Evolutionary conservation across 2,888 invertebrate species (phyloP).

Genomic region (Xestia sexstrigata): DNA sequence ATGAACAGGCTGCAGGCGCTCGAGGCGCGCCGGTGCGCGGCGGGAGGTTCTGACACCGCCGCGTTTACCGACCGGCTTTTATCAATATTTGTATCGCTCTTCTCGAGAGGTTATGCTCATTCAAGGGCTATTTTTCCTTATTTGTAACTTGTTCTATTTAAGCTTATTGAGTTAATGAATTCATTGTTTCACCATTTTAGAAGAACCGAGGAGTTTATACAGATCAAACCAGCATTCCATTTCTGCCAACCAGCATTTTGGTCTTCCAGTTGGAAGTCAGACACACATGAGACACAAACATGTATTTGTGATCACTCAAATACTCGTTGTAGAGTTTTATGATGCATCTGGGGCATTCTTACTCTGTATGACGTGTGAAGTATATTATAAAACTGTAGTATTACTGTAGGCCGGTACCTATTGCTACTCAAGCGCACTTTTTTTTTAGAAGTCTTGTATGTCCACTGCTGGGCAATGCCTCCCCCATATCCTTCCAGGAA

Average conservation of each 20-base stretch:
- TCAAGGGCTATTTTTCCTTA: neutral
- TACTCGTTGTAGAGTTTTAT: too few relatives aligned
- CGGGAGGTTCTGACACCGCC: constrained; percentile 71
- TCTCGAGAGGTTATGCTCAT: constrained; percentile 15
- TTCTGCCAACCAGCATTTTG: neutral
- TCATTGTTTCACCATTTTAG: neutral
- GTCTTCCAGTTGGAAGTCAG: neutral
- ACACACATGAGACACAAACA: neutral
- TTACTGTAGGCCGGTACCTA: neutral
- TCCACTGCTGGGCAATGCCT: too few relatives aligned
- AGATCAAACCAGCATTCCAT: neutral
- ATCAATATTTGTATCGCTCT: constrained; percentile 69
- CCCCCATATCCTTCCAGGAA: too few relatives aligned
- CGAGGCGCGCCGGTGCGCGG: constrained; percentile 65
- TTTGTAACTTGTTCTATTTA: neutral
- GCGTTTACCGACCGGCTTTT: constrained; percentile 66
- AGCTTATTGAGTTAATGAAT: neutral
- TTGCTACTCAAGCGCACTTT: neutral
- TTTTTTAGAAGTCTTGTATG: too few relatives aligned
- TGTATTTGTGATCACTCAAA: too few relatives aligned
- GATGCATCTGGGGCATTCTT: too few relatives aligned
- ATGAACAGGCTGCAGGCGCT: constrained; percentile 75
- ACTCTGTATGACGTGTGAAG: neutral
- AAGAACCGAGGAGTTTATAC: neutral
- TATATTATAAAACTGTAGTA: neutral